Evolutionary conservation across 2,797 vertebrate species (phyloP).

Genomic region (Spheniscus humboldti): DNA sequence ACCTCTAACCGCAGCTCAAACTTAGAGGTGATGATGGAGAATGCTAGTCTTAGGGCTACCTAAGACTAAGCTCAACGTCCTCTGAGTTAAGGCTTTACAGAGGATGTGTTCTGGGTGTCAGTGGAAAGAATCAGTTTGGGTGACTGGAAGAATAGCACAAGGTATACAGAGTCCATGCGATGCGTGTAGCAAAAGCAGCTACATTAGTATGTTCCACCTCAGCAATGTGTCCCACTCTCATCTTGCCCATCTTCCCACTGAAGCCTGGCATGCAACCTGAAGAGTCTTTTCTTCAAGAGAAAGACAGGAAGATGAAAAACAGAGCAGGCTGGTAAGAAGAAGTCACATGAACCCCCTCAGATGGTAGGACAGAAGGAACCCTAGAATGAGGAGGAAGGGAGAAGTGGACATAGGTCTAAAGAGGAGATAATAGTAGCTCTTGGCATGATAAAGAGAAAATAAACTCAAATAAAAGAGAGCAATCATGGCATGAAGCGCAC

Average conservation of each 20-base stretch:
- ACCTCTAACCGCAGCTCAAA: background rate
- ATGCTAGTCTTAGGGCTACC: background rate
- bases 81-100: background rate
- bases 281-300: constrained; percentile 1
- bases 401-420: background rate
- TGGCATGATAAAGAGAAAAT: constrained; percentile 21
- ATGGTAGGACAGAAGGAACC: background rate
- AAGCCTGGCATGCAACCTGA: constrained; percentile 5
- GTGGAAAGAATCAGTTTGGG: background rate
- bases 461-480: constrained; percentile 37
- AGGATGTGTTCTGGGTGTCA: background rate
- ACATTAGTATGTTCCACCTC: background rate
- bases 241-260: background rate
- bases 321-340: background rate
- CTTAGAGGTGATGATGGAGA: background rate
- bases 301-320: constrained; percentile 19
- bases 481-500: background rate
- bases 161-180: background rate
- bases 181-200: background rate
- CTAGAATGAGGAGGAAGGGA: background rate
- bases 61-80: no score
- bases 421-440: background rate
- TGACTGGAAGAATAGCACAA: background rate
- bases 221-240: background rate
- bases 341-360: background rate